These are phyloP conservation scores for Plestiodon gilberti DNA, from an alignment of 2,113 vertebrate genomes.

Conservation along the genomic window DNA sequence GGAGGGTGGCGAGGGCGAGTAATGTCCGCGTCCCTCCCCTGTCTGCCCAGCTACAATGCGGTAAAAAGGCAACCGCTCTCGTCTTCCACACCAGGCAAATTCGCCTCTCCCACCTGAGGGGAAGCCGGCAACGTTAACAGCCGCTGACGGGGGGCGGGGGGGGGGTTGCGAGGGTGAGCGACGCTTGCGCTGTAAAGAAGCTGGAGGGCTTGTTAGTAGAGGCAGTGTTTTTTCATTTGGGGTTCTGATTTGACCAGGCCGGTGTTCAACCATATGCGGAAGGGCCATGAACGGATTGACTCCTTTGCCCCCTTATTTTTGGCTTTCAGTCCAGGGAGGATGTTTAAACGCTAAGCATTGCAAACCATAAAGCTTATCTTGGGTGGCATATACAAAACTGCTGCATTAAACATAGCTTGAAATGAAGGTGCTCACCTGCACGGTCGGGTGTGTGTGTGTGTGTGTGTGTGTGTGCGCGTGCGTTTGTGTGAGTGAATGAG, in stretches of 20 bases:
- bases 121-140: not conserved
- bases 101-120: fast-evolving
- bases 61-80: not conserved
- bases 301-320: not conserved
- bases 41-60: not conserved
- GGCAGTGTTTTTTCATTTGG: not conserved
- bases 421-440: slow-evolving; percentile 24
- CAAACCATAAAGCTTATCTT: not conserved
- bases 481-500: too few species aligned
- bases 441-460: too few species aligned
- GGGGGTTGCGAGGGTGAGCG: not conserved
- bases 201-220: not conserved
- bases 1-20: not conserved
- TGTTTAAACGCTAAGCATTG: not conserved
- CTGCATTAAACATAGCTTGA: not conserved
- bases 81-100: not conserved
- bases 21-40: not conserved
- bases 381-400: not conserved
- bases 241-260: not conserved
- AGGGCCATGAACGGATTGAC: fast-evolving
- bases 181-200: not conserved
- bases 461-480: too few species aligned
- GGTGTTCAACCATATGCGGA: slow-evolving; percentile 1
- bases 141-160: not conserved
- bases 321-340: slow-evolving; percentile 29